Base-by-base conservation (phyloP, 1,140 invertebrate species). In the Gonatopus flavifemur region DNA sequence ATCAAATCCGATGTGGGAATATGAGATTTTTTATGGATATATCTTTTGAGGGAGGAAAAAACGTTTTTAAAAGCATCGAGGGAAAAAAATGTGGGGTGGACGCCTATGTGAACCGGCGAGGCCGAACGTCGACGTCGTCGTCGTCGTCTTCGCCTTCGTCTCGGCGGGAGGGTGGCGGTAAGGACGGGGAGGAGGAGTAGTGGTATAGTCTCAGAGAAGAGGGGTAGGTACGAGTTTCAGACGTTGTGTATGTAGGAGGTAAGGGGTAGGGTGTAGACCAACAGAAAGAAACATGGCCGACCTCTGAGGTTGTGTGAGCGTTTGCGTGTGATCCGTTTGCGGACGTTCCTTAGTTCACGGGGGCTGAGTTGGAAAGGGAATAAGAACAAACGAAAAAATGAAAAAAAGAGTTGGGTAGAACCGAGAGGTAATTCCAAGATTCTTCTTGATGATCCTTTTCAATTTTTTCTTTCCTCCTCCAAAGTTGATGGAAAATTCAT, bases 281-380 rank as follows among this genome's bases (percentile, higher is more conserved):
- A 60, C 54, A 52, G 54, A 52, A 56, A 56, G 50, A 52, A 62
- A 61, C 49, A 62, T 62, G 55, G 59, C 59, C 53, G 59, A 52
- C 55, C 35, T n/a, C n/a, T 36, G 16, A 36, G 12, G 12, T 12
- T 12, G 25, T 28, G 6, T 12, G 25, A 7, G 6, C 25, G 25
- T 28, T n/a, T n/a, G n/a, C 25, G 25, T 28, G 25, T 28, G 30
- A n/a, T n/a, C n/a, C n/a, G n/a, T n/a, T n/a, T n/a, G n/a, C n/a
- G n/a, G n/a, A n/a, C n/a, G n/a, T n/a, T n/a, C n/a, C n/a, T n/a
- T n/a, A n/a, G n/a, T n/a, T n/a, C n/a, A n/a, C n/a, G n/a, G n/a
- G n/a, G n/a, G n/a, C n/a, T n/a, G n/a, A n/a, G n/a, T n/a, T n/a
- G n/a, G n/a, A n/a, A n/a, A n/a, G n/a, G n/a, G n/a, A n/a, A n/a